A percentile compares a stretch with the other conserved stretches of the same genome.
Evolutionary conservation across 2,113 vertebrate species (phyloP).

Genomic region (Acrocephalus kingi): DNA sequence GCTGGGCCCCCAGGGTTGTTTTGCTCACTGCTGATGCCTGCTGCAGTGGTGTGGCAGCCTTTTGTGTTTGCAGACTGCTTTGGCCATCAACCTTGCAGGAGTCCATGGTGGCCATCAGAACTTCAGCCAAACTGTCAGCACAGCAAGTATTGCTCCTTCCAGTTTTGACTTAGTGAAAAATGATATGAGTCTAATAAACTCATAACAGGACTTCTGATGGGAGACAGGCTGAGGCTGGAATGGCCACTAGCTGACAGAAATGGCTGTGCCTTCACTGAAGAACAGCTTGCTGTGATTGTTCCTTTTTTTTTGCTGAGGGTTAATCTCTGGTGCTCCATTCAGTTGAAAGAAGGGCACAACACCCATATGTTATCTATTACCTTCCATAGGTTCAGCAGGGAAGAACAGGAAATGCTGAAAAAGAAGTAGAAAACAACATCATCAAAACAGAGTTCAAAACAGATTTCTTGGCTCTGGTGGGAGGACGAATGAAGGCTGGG

Average conservation of each 20-base stretch:
- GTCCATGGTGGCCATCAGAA: background rate
- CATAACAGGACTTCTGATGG: background rate
- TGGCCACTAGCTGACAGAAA: background rate
- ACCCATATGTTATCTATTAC: fast-evolving
- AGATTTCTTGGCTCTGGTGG: constrained; percentile 61
- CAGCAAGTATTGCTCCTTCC: background rate
- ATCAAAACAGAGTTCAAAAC: constrained; percentile 73
- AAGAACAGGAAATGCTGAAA: constrained; percentile 68
- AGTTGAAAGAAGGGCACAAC: background rate
- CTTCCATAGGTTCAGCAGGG: constrained; percentile 73
- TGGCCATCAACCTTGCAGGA: background rate
- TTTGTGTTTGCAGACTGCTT: background rate
- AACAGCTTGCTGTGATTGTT: background rate
- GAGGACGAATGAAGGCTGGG: constrained; percentile 61
- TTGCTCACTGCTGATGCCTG: background rate
- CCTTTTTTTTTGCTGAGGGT: background rate
- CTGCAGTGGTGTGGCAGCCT: background rate
- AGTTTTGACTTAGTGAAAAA: background rate
- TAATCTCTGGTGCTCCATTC: background rate
- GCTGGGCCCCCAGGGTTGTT: background rate
- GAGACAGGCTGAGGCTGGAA: background rate
- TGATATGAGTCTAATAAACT: background rate
- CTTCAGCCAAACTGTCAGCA: background rate
- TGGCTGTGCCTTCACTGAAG: background rate
- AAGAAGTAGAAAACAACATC: constrained; percentile 65